These are phyloP conservation scores for Capitella teleta DNA, from an alignment of 1,140 invertebrate species.

Conservation along the genomic window DNA sequence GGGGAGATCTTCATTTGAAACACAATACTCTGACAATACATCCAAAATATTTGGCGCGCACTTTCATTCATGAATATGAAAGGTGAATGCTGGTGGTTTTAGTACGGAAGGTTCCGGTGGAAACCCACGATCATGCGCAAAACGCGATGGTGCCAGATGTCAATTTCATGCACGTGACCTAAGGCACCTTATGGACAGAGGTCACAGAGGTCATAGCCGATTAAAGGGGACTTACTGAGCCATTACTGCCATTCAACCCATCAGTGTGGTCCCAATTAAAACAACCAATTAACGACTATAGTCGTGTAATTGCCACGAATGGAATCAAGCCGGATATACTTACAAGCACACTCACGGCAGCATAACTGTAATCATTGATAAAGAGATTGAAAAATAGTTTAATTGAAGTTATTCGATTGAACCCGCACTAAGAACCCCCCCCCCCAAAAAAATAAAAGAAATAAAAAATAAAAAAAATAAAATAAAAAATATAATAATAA, in stretches of 20 bases:
- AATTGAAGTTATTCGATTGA: background rate
- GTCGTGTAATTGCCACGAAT: background rate
- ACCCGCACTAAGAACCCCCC: background rate
- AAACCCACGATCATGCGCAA: too few relatives aligned
- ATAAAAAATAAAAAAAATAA: background rate
- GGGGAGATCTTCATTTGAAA: too few relatives aligned
- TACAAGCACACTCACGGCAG: background rate
- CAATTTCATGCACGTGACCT: too few relatives aligned
- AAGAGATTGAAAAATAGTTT: background rate
- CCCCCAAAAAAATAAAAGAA: background rate
- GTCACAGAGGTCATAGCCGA: too few relatives aligned
- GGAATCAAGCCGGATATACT: background rate
- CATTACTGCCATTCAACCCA: background rate
- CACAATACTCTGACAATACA: too few relatives aligned
- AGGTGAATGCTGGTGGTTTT: too few relatives aligned
- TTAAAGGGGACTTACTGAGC: too few relatives aligned
- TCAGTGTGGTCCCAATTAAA: background rate
- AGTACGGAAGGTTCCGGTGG: too few relatives aligned
- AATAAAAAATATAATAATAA: background rate
- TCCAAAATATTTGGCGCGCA: too few relatives aligned
- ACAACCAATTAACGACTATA: background rate
- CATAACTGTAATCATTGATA: background rate
- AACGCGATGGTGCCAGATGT: too few relatives aligned
- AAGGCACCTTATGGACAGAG: too few relatives aligned
- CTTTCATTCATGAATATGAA: too few relatives aligned